Evolutionary conservation across 2,888 invertebrate genomes (phyloP), one percentile per base, ranked within the genome.

Genomic region (Periphyllus acericola): DNA sequence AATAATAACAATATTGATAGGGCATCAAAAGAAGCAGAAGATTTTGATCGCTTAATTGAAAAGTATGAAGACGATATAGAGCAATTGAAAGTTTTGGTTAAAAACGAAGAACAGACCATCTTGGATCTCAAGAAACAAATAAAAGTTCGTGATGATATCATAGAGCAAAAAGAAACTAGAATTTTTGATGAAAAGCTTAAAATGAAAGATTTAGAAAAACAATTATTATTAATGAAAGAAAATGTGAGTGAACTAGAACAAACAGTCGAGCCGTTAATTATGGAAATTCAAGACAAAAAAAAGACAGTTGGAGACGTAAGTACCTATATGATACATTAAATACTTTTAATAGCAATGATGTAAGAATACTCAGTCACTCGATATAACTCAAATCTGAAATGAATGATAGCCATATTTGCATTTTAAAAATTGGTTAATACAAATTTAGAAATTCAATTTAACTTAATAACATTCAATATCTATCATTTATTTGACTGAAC

Each of bases 31-130:
- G 87, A 87, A 74, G 72, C 80, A 29, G 87, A 87, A 6, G 74
- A 87, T n/a, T 87, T 87, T 25, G n/a, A 60, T 40, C 5, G 25
- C 3, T 19, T 81, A 80, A 66, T 87, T 87, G 74, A 80, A 80
- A 87, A 87, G 21, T 87, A 87, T 17, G 46, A 87, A 89, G 79
- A 81, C 3, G 89, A 89, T 71, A 84, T 89, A 66, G 76, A 87
- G 11, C 89, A 83, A n/a, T 78, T 89, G 40, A 89, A 83, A n/a
- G 25, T 81, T 25, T 34, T 25, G 5, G 76, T 83, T 1, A 80
- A 89, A n/a, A 87, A 34, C 36, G 81, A 81, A 79, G 81, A 86
- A 34, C 72, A 68, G 21, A 83, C 81, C 34, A 79, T 82, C 2
- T 46, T 74, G 25, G 80, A 34, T 6, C 60, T 83, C 78, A 89